These are phyloP conservation scores for Melipona quadrifasciata DNA, from an alignment of 1,140 invertebrate genomes.

Conservation along the genomic window DNA sequence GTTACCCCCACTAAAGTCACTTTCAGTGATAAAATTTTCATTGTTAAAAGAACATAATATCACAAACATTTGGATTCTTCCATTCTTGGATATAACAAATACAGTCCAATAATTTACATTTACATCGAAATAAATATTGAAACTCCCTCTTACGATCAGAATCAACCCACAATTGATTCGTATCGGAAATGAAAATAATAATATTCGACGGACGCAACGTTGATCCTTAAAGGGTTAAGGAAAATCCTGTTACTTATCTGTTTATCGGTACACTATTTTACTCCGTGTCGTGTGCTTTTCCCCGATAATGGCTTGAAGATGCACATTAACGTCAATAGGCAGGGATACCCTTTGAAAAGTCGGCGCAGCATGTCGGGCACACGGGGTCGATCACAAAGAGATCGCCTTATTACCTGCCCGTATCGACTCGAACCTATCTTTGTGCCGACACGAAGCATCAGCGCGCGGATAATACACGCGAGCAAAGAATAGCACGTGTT, in stretches of 20 bases:
- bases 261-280: conserved; percentile 33
- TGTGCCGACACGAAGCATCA: conserved; percentile 47
- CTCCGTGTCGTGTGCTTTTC: not conserved
- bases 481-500: conserved; percentile 47
- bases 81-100: not conserved
- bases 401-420: conserved; percentile 54
- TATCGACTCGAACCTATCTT: conserved; percentile 58
- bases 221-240: not conserved
- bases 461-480: conserved; percentile 56
- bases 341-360: conserved; percentile 52
- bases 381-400: conserved; percentile 55
- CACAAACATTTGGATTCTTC: not conserved
- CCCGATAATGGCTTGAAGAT: conserved; percentile 39
- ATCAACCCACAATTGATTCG: not conserved
- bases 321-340: conserved; percentile 40
- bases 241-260: not conserved
- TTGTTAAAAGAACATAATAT: not conserved
- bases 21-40: too few relatives aligned
- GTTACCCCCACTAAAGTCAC: too few relatives aligned
- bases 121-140: not conserved
- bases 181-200: not conserved
- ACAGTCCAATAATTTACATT: not conserved
- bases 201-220: not conserved
- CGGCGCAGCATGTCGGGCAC: conserved; percentile 34
- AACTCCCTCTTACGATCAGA: too few relatives aligned